phyloP scores from a whole-genome alignment of 2,113 vertebrate genomes.

The Heterotilapia buettikoferi region DNA sequence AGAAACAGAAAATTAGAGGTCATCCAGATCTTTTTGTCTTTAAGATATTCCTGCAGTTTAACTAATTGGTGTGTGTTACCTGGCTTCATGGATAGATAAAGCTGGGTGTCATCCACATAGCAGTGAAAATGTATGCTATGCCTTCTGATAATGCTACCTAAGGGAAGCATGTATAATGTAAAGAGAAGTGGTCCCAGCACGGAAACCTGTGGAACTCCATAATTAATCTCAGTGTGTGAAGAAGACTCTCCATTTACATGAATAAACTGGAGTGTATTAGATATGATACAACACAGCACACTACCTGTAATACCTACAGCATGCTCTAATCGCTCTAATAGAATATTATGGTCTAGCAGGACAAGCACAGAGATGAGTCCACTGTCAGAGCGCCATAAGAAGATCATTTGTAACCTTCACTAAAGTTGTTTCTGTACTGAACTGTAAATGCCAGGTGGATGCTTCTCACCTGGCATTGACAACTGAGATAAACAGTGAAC shows the following conservation, averaged over 20 bases:
- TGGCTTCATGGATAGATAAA: background rate
- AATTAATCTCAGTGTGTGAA: background rate
- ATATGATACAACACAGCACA: background rate
- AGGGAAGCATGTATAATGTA: background rate
- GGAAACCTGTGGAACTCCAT: background rate
- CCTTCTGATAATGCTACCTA: background rate
- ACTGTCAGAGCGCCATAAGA: background rate
- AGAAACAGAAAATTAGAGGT: background rate
- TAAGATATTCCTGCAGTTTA: background rate
- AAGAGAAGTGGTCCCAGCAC: background rate
- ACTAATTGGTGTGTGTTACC: background rate
- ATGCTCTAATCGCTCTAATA: background rate
- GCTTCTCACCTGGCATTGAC: background rate
- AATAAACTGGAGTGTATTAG: background rate
- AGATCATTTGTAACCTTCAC: background rate
- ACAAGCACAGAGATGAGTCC: background rate
- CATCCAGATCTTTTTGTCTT: background rate
- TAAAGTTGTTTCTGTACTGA: background rate
- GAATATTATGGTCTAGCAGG: background rate
- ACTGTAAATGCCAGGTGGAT: background rate
- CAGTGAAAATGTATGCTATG: background rate
- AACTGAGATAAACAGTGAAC: background rate
- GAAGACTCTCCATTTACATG: background rate
- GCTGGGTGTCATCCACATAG: background rate
- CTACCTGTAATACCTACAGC: background rate